Conservation (phyloP, 2,113 vertebrate genomes). For the Mixornis gularis region DNA sequence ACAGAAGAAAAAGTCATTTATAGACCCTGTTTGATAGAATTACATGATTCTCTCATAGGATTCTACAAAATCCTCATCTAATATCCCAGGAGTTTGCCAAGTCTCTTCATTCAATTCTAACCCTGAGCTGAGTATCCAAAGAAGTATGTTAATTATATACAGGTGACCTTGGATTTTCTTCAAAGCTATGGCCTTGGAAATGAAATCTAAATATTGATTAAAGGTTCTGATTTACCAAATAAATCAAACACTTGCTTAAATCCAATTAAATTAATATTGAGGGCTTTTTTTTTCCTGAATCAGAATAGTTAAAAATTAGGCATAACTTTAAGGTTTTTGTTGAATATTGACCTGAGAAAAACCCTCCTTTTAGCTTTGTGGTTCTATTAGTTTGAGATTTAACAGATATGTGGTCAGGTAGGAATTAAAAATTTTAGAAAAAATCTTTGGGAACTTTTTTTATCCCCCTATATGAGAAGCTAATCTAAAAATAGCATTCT, state of each 20-base stretch:
- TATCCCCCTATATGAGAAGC: neutral
- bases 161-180: slow-evolving; percentile 21
- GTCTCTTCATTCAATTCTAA: neutral
- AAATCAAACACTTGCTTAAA: neutral
- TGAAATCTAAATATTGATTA: neutral
- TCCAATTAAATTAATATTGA: neutral
- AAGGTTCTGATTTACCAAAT: neutral
- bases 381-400: neutral
- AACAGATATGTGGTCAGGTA: rapidly evolving
- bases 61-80: slow-evolving; percentile 15
- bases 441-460: neutral
- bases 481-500: neutral
- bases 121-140: neutral
- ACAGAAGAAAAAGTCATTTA: neutral
- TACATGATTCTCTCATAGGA: neutral
- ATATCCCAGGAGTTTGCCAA: neutral
- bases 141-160: neutral
- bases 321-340: neutral
- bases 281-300: neutral
- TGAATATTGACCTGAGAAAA: neutral
- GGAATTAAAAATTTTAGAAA: neutral
- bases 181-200: neutral
- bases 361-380: neutral
- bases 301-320: neutral
- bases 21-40: neutral